Conservation (phyloP, 1,140 invertebrate genomes). For the Papilio aristodemus region DNA sequence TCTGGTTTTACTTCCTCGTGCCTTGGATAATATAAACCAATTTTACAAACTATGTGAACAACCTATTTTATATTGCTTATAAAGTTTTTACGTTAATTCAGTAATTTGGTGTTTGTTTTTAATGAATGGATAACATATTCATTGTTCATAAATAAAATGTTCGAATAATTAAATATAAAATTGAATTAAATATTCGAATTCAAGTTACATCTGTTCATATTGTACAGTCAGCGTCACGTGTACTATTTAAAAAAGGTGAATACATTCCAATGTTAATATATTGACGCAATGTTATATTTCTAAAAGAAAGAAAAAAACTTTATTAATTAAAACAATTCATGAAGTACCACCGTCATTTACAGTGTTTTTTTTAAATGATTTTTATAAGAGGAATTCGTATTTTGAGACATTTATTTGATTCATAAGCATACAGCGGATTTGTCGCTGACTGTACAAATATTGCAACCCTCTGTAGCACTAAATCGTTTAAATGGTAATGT, state of each 20-base stretch:
- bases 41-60: constrained; percentile 22
- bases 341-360: neutral
- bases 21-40: constrained; percentile 4
- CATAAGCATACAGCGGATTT: neutral
- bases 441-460: neutral
- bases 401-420: no score
- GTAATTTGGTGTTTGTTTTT: neutral
- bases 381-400: neutral
- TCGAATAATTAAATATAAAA: neutral
- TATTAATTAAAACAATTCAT: no score
- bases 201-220: constrained; percentile 15
- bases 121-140: neutral
- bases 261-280: neutral
- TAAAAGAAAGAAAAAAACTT: no score
- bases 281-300: neutral
- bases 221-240: constrained; percentile 9
- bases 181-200: neutral
- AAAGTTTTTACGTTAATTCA: neutral
- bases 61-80: constrained; percentile 32
- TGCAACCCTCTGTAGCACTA: no score
- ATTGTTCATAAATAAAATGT: neutral
- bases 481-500: neutral
- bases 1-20: neutral
- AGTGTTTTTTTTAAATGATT: neutral
- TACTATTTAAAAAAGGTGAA: neutral